Evolutionary conservation across 1,140 invertebrate species (phyloP).

Genomic region (Telenomus remus): DNA sequence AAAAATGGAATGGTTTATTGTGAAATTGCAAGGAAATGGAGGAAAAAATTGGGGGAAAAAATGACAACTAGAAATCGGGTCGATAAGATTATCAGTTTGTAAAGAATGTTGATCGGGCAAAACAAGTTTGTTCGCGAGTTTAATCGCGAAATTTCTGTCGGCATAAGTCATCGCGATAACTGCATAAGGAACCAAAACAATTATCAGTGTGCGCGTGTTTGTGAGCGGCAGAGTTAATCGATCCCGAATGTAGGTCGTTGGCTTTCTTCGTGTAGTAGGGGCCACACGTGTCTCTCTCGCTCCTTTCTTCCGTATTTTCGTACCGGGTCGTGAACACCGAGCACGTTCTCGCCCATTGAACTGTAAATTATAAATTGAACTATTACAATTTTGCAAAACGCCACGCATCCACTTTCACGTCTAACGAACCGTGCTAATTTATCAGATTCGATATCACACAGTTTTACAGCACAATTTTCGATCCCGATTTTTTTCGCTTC

Average conservation of each 20-base stretch:
- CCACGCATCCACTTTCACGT: constrained; percentile 20
- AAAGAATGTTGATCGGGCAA: neutral
- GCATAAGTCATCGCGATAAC: constrained; percentile 19
- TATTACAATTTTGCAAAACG: constrained; percentile 12
- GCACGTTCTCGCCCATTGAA: constrained; percentile 15
- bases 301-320: constrained; percentile 16
- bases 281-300: constrained; percentile 7
- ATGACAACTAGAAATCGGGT: no score
- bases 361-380: constrained; percentile 30
- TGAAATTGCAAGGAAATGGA: no score
- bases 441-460: no score
- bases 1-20: no score
- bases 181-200: constrained; percentile 17
- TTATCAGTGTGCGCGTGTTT: constrained; percentile 7
- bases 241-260: constrained; percentile 25
- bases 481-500: no score
- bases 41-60: no score
- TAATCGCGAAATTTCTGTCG: constrained; percentile 8
- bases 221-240: constrained; percentile 18
- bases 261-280: constrained; percentile 12
- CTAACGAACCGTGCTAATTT: constrained; percentile 2
- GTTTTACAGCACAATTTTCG: no score
- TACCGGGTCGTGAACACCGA: constrained; percentile 1
- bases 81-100: no score
- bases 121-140: neutral